Base-by-base conservation (phyloP, 1,140 invertebrate species). In the Cyclina sinensis region DNA sequence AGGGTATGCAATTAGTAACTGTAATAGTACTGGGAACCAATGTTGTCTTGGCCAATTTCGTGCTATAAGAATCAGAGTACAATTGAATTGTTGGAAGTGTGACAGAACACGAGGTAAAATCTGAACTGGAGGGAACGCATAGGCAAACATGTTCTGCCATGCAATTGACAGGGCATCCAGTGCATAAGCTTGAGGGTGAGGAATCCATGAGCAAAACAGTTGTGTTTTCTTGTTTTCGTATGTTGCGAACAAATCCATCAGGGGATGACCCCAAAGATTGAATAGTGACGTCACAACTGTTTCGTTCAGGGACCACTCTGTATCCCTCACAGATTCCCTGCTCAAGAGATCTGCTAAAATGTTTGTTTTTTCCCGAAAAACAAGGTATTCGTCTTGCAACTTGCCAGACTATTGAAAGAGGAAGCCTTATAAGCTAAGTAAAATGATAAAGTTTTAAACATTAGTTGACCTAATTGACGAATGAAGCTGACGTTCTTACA, bases 201-300 rank as follows among this genome's bases (percentile, higher is more conserved):
- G 76, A 51, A 35, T 48, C 90, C 90, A 90, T 37, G 82, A 59
- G 62, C 86, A 88, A 76, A 85, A 85, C 65, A 90, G 46, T 21
- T 14, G 21, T 21, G 90, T 80, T 43, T 88, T 78, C 30, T 65
- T 48, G 59, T 86, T 91, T 32, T 59, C 11, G 16, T 59, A 14
- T 16, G 87, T 68, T 1, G 73, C 87, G 78, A 88, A 91, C 21
- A 89, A 78, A 73, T 91, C 83, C 48, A 91, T 87, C 18, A 62
- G 27, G 14, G 79, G 80, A 48, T 74, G 43, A 12, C 39, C 87
- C 90, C 68, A 90, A 9, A 51, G 3, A 14, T 11, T 9, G 59
- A 87, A 80, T 35, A 85, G 46, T 78, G 18, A 39, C 27, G 70
- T 35, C 16, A 88, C 62, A 14, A 83, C 57, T 59, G 51, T 14